A percentile compares a stretch with the other conserved stretches of the same genome.
Evolutionary conservation across 2,113 vertebrate genomes (phyloP).

Genomic region (Oryzias melastigma): DNA sequence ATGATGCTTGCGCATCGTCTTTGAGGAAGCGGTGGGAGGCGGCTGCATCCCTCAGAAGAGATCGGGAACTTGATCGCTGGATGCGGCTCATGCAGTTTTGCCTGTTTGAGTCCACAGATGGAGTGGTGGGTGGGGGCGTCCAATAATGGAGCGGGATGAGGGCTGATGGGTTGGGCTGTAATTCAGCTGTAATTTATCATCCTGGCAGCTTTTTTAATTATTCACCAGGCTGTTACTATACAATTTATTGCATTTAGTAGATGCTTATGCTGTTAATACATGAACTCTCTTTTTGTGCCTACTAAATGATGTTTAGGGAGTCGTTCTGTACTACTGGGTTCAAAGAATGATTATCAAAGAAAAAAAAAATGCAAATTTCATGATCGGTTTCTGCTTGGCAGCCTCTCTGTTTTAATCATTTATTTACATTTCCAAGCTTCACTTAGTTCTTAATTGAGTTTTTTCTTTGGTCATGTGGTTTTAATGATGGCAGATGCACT

Average conservation of each 20-base stretch:
- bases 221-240: conserved; percentile 57
- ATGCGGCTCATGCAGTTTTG: background rate
- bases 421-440: no score
- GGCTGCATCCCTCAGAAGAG: conserved; percentile 22
- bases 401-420: no score
- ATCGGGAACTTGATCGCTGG: conserved; percentile 22
- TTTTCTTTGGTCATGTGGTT: no score
- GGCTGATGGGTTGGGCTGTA: conserved; percentile 15
- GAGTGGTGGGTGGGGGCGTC: background rate
- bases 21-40: conserved; percentile 29
- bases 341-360: conserved; percentile 34
- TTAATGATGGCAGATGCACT: no score
- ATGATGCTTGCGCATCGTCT: conserved; percentile 27
- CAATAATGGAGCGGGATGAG: background rate
- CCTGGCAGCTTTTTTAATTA: conserved; percentile 57
- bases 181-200: conserved; percentile 50
- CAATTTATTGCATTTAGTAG: conserved; percentile 41
- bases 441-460: no score
- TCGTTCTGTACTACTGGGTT: conserved; percentile 5
- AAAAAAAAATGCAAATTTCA: conserved; percentile 33
- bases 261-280: conserved; percentile 31
- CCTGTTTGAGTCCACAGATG: background rate
- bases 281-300: background rate
- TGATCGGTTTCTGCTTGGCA: background rate
- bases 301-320: conserved; percentile 14